phyloP scores from a whole-genome alignment of 2,797 vertebrate genomes.

The Monodelphis domestica region DNA sequence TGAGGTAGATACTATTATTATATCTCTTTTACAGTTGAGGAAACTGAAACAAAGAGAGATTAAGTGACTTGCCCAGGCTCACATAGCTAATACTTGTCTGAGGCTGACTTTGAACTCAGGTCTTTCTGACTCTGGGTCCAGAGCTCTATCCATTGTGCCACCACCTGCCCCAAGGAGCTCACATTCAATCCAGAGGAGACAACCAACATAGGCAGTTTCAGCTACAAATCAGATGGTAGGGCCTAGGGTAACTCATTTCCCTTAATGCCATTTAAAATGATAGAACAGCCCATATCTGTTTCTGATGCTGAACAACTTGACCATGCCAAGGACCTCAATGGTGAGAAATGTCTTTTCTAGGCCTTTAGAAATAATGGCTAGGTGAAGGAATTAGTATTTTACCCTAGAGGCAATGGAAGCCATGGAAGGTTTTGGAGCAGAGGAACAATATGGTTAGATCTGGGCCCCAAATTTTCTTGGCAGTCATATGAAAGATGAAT shows the following conservation, averaged over 20 bases:
- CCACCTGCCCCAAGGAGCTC: not conserved
- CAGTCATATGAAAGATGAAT: not conserved
- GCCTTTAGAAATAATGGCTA: not conserved
- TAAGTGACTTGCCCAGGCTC: not conserved
- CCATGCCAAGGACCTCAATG: not conserved
- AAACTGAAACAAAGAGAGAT: not conserved
- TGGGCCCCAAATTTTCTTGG: not conserved
- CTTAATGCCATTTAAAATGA: not conserved
- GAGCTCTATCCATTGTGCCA: not conserved
- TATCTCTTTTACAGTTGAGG: not conserved
- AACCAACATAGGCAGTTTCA: not conserved
- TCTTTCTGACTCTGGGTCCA: not conserved
- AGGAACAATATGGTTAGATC: not conserved
- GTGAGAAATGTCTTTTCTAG: not conserved
- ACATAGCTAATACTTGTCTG: not conserved
- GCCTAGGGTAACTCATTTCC: not conserved
- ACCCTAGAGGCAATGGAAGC: no score
- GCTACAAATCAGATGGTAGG: no score
- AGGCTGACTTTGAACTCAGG: not conserved
- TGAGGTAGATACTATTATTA: not conserved
- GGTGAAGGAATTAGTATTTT: not conserved
- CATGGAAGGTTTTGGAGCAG: not conserved
- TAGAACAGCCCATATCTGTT: not conserved
- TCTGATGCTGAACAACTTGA: not conserved
- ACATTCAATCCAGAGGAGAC: not conserved